Evolutionary conservation across 2,888 invertebrate genomes (phyloP).

Genomic region (Hipparchia semele): DNA sequence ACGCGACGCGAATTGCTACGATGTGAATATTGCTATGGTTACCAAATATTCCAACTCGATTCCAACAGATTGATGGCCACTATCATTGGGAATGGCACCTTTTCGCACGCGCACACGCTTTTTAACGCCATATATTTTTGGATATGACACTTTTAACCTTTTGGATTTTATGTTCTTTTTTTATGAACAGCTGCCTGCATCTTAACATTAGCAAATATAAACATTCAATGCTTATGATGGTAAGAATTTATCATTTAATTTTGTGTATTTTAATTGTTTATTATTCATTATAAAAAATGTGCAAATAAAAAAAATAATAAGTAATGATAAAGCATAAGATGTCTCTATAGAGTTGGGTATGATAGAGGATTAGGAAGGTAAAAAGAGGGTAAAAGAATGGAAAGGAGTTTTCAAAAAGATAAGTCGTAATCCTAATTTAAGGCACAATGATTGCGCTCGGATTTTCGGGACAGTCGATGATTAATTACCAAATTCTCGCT

Average conservation of each 20-base stretch:
- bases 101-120: constrained; percentile 16
- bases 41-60: constrained; percentile 32
- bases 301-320: neutral
- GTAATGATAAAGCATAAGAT: neutral
- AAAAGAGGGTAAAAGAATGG: constrained; percentile 1
- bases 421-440: constrained; percentile 34
- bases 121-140: neutral
- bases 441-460: constrained; percentile 37
- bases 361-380: constrained; percentile 4
- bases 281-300: too few relatives aligned
- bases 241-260: neutral
- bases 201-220: neutral
- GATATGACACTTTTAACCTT: neutral
- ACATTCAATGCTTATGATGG: neutral
- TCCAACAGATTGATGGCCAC: constrained; percentile 28
- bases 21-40: constrained; percentile 28
- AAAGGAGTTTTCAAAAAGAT: constrained; percentile 5
- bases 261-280: too few relatives aligned
- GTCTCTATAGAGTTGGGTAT: constrained; percentile 3
- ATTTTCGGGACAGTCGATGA: constrained; percentile 56
- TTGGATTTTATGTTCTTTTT: neutral
- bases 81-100: constrained; percentile 27
- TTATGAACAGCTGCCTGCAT: neutral
- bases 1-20: constrained; percentile 30
- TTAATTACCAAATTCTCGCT: constrained; percentile 55